Conservation (phyloP, 2,113 vertebrate species). For the Alces alces region DNA sequence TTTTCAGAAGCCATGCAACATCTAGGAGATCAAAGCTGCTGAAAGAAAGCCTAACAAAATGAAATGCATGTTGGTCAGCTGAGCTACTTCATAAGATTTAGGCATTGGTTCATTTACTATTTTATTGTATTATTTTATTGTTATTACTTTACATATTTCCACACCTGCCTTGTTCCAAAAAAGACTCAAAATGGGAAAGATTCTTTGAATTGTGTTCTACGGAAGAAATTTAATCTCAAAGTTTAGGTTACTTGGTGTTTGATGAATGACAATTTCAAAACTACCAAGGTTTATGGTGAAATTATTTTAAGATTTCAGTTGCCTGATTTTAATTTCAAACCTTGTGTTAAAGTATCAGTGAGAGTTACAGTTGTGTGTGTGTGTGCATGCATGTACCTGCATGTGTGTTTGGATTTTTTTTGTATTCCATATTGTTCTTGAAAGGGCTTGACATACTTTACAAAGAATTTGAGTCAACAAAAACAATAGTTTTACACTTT, state of each 20-base stretch:
- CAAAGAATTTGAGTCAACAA: not conserved
- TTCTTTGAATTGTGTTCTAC: not conserved
- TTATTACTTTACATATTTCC: not conserved
- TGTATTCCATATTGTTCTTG: not conserved
- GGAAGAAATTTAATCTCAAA: not conserved
- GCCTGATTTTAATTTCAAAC: not conserved
- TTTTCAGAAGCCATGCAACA: not conserved
- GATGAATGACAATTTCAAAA: not conserved
- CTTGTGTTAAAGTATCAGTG: not conserved
- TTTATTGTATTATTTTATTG: not conserved
- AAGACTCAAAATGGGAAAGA: not conserved
- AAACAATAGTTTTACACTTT: not conserved
- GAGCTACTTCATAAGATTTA: not conserved
- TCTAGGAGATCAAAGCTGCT: not conserved
- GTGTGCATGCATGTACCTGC: not conserved
- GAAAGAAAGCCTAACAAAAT: not conserved
- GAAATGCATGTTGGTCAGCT: not conserved
- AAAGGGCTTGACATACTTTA: not conserved
- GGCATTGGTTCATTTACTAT: not conserved
- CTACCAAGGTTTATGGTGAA: not conserved
- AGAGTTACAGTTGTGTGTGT: not conserved
- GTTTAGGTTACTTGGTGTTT: not conserved
- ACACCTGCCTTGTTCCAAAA: not conserved
- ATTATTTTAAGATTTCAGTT: not conserved
- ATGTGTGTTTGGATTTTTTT: not conserved